Conservation (phyloP, 1,140 invertebrate genomes). For the Augochlora pura region DNA sequence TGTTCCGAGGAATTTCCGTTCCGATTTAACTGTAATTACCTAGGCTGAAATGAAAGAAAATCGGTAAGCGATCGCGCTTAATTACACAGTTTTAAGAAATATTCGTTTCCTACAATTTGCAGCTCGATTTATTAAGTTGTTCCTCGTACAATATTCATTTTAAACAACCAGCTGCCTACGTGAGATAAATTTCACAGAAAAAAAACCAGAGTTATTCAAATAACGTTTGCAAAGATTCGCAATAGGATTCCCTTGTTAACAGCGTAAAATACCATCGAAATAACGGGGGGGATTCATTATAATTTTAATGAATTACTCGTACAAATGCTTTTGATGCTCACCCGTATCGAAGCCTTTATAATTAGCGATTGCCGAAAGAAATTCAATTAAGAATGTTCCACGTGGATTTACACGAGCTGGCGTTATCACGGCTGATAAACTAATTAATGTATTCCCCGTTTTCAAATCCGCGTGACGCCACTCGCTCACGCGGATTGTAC, state of each 20-base stretch:
- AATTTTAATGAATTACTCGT: neutral
- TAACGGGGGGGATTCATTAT: neutral
- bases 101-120: too few species aligned
- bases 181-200: too few species aligned
- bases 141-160: too few species aligned
- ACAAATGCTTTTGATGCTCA: neutral
- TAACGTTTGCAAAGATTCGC: too few species aligned
- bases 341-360: neutral
- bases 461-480: too few species aligned
- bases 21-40: constrained; percentile 14
- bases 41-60: constrained; percentile 22
- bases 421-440: neutral
- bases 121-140: too few species aligned
- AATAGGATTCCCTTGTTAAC: too few species aligned
- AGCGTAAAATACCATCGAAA: too few species aligned
- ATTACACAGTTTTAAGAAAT: too few species aligned
- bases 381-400: neutral
- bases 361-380: neutral
- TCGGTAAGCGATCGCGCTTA: too few species aligned
- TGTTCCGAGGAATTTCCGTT: constrained; percentile 26
- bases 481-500: neutral
- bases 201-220: too few species aligned
- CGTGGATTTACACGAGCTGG: neutral
- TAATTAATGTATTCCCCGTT: constrained; percentile 33
- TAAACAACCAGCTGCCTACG: too few species aligned